These are phyloP conservation scores for Drosophila seclusa DNA, from an alignment of 2,888 invertebrate species.

Conservation along the genomic window DNA sequence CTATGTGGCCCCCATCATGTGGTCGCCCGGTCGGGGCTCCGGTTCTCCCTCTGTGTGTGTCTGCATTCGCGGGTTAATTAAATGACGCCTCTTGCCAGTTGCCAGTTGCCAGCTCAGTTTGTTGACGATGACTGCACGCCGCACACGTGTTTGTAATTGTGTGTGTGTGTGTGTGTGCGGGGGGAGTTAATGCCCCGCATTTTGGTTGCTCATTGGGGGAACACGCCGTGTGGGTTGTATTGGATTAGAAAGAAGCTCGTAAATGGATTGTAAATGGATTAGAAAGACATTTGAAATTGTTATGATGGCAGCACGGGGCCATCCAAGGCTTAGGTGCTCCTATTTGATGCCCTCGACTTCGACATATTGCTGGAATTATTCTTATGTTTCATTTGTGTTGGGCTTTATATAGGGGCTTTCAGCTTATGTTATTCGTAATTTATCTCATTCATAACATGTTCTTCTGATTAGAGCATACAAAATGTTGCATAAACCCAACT, in stretches of 20 bases:
- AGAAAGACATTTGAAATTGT: constrained; percentile 46
- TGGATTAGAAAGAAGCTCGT: constrained; percentile 64
- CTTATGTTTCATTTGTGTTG: constrained; percentile 21
- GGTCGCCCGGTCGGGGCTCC: constrained; percentile 41
- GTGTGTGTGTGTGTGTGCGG: not conserved
- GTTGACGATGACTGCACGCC: constrained; percentile 57
- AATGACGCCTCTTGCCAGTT: constrained; percentile 69
- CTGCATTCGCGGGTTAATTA: constrained; percentile 74
- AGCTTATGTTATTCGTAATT: not conserved
- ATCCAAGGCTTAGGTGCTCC: constrained; percentile 13
- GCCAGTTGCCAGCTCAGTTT: constrained; percentile 12
- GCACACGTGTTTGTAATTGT: constrained; percentile 80
- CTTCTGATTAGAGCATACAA: not conserved
- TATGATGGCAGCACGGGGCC: constrained; percentile 28
- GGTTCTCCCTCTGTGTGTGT: constrained; percentile 21
- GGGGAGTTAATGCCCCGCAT: constrained; percentile 36
- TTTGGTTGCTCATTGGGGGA: constrained; percentile 30
- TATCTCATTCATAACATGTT: constrained; percentile 16
- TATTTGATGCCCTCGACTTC: constrained; percentile 3
- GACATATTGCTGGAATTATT: constrained; percentile 7
- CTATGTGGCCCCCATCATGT: constrained; percentile 60
- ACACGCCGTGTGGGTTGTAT: constrained; percentile 42
- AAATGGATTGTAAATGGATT: constrained; percentile 71
- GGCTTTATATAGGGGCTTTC: constrained; percentile 15
- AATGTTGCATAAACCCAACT: constrained; percentile 7